These are phyloP conservation scores for Chiroxiphia lanceolata DNA, from an alignment of 2,797 vertebrate genomes.

Conservation along the genomic window DNA sequence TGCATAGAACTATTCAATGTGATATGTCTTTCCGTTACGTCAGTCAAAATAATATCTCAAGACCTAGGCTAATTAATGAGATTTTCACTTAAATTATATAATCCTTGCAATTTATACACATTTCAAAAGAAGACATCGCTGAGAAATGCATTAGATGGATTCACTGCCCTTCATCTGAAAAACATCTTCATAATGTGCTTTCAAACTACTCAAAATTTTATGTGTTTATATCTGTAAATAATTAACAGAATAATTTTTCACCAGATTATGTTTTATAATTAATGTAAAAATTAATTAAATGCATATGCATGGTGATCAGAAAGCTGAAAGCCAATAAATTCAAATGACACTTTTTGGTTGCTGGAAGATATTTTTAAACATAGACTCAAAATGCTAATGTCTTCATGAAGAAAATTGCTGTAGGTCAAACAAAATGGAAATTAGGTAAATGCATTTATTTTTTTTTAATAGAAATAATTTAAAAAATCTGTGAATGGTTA, in stretches of 20 bases:
- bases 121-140: neutral
- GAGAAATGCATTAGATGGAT: neutral
- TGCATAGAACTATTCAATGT: neutral
- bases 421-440: neutral
- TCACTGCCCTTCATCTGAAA: neutral
- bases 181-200: neutral
- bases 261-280: neutral
- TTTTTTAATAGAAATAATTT: neutral
- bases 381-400: neutral
- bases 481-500: neutral
- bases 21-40: neutral
- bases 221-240: neutral
- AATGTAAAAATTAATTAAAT: neutral
- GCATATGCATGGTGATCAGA: neutral
- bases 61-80: neutral
- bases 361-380: neutral
- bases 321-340: neutral
- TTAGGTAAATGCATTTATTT: fast-evolving
- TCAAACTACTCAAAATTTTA: neutral
- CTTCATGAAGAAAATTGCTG: neutral
- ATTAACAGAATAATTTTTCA: neutral
- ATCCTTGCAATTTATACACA: neutral
- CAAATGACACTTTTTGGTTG: neutral
- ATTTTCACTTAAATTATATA: neutral
- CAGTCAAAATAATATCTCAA: neutral